Conservation (phyloP, 2,113 vertebrate species). For the Hydrolagus affinis region DNA sequence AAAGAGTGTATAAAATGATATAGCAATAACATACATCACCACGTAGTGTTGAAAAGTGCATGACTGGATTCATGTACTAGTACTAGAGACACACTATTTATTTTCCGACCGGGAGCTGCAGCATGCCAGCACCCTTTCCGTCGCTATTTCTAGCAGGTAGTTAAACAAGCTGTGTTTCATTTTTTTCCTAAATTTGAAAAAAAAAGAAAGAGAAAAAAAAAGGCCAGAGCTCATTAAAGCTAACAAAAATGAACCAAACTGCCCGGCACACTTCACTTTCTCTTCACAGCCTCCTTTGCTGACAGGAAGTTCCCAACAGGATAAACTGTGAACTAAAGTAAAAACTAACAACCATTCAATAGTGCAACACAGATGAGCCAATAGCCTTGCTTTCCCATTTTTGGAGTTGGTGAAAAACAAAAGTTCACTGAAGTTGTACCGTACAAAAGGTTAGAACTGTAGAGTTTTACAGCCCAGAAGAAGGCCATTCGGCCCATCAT, state of each 20-base stretch:
- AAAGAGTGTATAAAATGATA: conserved; percentile 45
- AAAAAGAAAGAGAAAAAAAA: conserved; percentile 55
- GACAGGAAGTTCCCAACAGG: conserved; percentile 38
- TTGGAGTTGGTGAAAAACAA: neutral
- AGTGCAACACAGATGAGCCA: conserved; percentile 24
- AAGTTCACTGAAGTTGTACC: neutral
- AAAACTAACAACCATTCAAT: conserved; percentile 77
- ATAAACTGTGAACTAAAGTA: conserved; percentile 77
- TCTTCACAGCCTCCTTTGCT: conserved; percentile 56
- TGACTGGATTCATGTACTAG: conserved; percentile 82
- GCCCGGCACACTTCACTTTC: conserved; percentile 82
- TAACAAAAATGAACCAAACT: conserved; percentile 87
- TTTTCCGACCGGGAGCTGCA: conserved; percentile 67
- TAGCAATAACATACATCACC: conserved; percentile 90
- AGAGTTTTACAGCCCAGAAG: too few relatives aligned
- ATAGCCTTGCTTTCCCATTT: conserved; percentile 6
- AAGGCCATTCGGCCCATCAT: too few relatives aligned
- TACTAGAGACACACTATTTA: conserved; percentile 49
- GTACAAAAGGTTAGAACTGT: too few relatives aligned
- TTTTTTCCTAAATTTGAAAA: conserved; percentile 54
- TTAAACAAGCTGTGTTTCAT: conserved; percentile 79
- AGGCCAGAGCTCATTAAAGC: conserved; percentile 65
- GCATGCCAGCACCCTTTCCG: conserved; percentile 86
- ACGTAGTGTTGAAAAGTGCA: conserved; percentile 94
- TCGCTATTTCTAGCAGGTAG: conserved; percentile 82